Conservation (phyloP, 1,140 invertebrate species). For the Andricus grossulariae region DNA sequence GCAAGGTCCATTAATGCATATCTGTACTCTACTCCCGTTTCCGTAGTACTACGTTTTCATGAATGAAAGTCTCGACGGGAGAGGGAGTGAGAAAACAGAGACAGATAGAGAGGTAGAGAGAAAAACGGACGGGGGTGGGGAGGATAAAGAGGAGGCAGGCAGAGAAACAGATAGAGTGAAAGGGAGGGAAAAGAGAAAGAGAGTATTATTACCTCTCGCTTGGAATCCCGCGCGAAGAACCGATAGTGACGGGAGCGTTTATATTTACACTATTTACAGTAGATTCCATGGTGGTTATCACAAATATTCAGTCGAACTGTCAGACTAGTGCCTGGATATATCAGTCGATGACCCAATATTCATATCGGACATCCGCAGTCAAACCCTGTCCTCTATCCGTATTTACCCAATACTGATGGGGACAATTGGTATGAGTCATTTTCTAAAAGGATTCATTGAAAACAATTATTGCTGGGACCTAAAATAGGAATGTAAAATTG, state of each 20-base stretch:
- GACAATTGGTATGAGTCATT: no score
- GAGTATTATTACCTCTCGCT: slow-evolving; percentile 18
- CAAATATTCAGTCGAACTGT: slow-evolving; percentile 31
- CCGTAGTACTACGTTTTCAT: slow-evolving; percentile 32
- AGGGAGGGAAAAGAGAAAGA: slow-evolving; percentile 17
- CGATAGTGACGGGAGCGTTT: slow-evolving; percentile 54
- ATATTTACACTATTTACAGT: slow-evolving; percentile 54
- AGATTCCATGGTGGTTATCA: slow-evolving; percentile 57
- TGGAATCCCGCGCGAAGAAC: background rate
- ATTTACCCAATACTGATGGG: background rate
- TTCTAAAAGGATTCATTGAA: no score
- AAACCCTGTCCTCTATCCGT: slow-evolving; percentile 9
- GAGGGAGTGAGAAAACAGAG: slow-evolving; percentile 19
- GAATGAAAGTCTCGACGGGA: slow-evolving; percentile 32
- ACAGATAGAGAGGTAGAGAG: slow-evolving; percentile 20
- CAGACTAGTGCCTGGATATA: slow-evolving; percentile 44
- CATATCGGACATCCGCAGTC: background rate
- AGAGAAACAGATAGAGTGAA: slow-evolving; percentile 34
- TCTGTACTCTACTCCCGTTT: slow-evolving; percentile 29
- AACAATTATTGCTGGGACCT: no score
- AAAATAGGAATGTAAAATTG: no score
- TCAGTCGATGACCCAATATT: slow-evolving; percentile 65
- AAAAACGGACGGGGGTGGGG: background rate
- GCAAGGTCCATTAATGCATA: slow-evolving; percentile 34
- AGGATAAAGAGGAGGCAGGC: slow-evolving; percentile 31